Base-by-base conservation (phyloP, 2,797 vertebrate species). In the Sebastes hubbsi region DNA sequence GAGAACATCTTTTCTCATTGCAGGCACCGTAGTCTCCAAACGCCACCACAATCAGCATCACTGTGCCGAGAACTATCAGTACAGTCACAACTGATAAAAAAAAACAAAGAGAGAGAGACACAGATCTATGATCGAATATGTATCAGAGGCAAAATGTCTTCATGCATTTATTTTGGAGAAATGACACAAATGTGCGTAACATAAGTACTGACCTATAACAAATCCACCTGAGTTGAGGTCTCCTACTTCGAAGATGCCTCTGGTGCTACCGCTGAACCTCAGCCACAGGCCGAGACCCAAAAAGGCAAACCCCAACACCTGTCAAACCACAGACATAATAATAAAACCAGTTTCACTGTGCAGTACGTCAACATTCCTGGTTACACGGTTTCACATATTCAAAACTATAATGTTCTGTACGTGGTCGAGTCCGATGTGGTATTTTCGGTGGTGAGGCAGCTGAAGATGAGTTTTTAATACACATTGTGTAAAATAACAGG, bases 201-300 rank as follows among this genome's bases (percentile, higher is more conserved):
- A 25, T 2, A 6, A 0, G 16, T 16, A 84, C 93, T 68, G n/a
- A 95, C 95, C 90, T 0, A 69, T 63, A 3, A 93, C 88, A 65
- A 95, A 95, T 11, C 89, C 46, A 1, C 79, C 81, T 0, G 92
- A 93, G 74, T 88, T 85, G 13, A 94, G 56, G 0, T 0, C 11
- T 0, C 88, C 6, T 0, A 92, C 10, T 38, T 81, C 0, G 22
- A 95, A 95, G 36, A 94, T 55, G 5, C 18, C 75, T 27, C 81
- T 81, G 29, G 95, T 95, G 59, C 58, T 32, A 0, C 16, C 0
- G 22, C 94, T 93, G 72, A 94, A 89, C 27, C 94, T 83, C 60
- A 96, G 58, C 93, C 94, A 95, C 49, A 95, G 0, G 8, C 95
- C 95, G 0, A 94, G 75, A 1, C 13, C 83, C n/a, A 95, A 1